These are phyloP conservation scores for Diadumene lineata DNA, from an alignment of 92 coral and sea anemone species.

Conservation along the genomic window DNA sequence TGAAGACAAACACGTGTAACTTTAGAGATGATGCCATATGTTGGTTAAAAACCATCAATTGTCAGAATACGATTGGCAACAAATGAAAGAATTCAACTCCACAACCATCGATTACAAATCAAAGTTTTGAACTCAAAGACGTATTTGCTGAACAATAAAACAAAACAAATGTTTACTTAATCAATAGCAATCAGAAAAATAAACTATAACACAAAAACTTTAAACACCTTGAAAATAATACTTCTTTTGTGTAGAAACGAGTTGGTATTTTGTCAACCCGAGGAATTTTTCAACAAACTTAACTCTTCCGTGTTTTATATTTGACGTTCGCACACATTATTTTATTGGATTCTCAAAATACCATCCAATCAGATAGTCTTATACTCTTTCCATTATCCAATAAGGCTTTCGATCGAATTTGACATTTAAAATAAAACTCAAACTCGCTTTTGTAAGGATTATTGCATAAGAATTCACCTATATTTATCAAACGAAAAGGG, in stretches of 20 bases:
- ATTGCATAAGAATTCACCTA: not conserved
- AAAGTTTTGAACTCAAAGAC: not conserved
- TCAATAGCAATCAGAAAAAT: not conserved
- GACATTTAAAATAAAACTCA: not conserved
- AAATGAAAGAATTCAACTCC: not conserved
- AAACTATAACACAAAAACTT: not conserved
- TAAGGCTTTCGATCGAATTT: not conserved
- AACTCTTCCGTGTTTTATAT: not conserved
- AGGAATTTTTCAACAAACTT: not conserved
- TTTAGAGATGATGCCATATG: not conserved
- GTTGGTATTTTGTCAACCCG: not conserved
- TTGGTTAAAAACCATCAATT: not conserved
- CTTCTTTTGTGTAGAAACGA: not conserved
- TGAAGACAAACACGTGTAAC: not conserved
- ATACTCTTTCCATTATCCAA: not conserved
- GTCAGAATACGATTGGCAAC: not conserved
- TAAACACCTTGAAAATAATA: not conserved
- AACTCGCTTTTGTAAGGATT: not conserved
- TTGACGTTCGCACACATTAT: not conserved
- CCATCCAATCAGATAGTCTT: constrained; percentile 1
- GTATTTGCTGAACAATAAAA: not conserved
- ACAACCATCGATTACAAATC: not conserved
- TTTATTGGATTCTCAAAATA: constrained; percentile 5
- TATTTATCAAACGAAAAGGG: too few relatives aligned
- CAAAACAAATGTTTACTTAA: constrained; percentile 3